These are phyloP conservation scores for Leptestheria dahalacensis DNA, from an alignment of 1,140 invertebrate genomes.

Conservation along the genomic window DNA sequence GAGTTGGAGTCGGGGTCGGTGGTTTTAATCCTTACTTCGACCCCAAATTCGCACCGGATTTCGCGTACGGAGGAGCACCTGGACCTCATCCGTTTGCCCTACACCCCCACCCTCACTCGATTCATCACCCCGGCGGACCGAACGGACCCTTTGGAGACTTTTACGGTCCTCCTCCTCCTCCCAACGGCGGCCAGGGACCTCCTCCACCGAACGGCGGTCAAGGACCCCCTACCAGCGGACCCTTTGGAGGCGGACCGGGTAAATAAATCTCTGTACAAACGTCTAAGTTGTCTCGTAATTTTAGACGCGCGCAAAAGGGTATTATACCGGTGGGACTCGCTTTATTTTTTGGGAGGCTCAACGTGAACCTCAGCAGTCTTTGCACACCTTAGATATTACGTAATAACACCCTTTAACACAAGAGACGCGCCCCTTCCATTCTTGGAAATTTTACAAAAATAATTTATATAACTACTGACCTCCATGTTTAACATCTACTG, in stretches of 20 bases:
- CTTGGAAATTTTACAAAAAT: too few species aligned
- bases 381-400: too few species aligned
- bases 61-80: slow-evolving; percentile 67
- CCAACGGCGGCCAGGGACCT: neutral
- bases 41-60: slow-evolving; percentile 59
- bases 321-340: too few species aligned
- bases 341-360: too few species aligned
- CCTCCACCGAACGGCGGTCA: slow-evolving; percentile 2
- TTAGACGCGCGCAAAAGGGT: too few species aligned
- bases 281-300: neutral
- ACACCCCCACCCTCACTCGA: slow-evolving; percentile 8
- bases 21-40: slow-evolving; percentile 71
- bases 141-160: slow-evolving; percentile 13
- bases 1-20: slow-evolving; percentile 32
- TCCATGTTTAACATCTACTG: too few species aligned
- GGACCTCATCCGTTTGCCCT: slow-evolving; percentile 43
- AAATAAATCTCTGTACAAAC: neutral
- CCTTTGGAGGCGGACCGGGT: slow-evolving; percentile 10
- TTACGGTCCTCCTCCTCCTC: slow-evolving; percentile 12
- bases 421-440: too few species aligned
- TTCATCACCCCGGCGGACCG: slow-evolving; percentile 12
- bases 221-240: slow-evolving; percentile 1
- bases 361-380: too few species aligned
- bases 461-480: too few species aligned
- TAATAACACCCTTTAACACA: too few species aligned